phyloP scores from a whole-genome alignment of 2,797 vertebrate species.

The Myotis pilosus region DNA sequence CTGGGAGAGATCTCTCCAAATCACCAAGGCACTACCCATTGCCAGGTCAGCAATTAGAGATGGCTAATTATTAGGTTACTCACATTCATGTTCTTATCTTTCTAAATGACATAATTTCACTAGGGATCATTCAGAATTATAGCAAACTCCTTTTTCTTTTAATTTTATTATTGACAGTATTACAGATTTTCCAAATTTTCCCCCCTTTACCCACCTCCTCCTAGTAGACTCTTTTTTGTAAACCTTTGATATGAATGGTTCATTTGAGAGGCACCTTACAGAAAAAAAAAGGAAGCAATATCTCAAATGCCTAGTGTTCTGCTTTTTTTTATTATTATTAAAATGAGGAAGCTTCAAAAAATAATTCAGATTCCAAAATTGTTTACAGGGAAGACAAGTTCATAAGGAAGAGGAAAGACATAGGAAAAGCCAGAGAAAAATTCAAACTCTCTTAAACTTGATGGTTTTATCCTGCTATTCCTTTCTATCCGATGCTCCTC shows the following conservation, averaged over 20 bases:
- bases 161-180: too few relatives aligned
- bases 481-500: neutral
- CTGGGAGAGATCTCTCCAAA: neutral
- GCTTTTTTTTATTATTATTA: neutral
- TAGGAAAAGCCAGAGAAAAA: constrained; percentile 11
- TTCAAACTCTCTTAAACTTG: neutral
- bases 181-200: too few relatives aligned
- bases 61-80: neutral
- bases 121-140: neutral
- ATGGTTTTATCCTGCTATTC: neutral
- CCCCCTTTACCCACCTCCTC: too few relatives aligned
- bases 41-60: neutral
- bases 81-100: neutral
- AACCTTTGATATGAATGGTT: constrained; percentile 13
- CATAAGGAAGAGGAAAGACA: neutral
- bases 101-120: neutral
- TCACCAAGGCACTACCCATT: neutral
- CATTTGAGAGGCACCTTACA: neutral
- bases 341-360: neutral
- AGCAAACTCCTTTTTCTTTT: neutral
- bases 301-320: neutral
- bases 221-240: neutral
- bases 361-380: neutral
- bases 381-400: neutral
- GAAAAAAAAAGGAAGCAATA: neutral